phyloP scores from a whole-genome alignment of 2,888 invertebrate genomes.

The Xanthia togata region DNA sequence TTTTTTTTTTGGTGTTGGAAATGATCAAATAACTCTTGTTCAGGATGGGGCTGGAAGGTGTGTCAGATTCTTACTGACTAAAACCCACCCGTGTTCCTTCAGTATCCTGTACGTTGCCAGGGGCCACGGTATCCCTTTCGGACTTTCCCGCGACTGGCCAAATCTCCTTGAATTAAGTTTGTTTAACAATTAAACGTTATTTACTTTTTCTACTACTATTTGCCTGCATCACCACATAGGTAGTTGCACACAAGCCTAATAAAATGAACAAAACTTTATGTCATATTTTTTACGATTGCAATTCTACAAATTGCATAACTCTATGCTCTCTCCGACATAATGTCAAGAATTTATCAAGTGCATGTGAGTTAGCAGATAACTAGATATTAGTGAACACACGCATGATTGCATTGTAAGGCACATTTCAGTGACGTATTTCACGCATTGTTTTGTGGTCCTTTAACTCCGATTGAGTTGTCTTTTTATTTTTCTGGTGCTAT shows the following conservation, averaged over 20 bases:
- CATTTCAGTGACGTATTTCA: background rate
- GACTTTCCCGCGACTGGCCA: too few species aligned
- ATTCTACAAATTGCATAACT: constrained; percentile 49
- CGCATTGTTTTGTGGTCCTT: background rate
- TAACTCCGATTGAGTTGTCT: fast-evolving
- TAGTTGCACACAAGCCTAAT: too few species aligned
- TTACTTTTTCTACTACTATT: background rate
- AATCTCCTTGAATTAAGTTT: background rate
- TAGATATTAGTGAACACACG: constrained; percentile 18
- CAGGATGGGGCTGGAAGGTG: too few species aligned
- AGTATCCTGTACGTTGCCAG: too few species aligned
- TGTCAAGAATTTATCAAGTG: constrained; percentile 70
- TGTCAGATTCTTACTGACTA: too few species aligned
- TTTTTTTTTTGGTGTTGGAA: too few species aligned
- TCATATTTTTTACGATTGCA: background rate
- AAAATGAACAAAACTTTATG: too few species aligned
- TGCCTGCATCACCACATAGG: fast-evolving
- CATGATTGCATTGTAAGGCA: constrained; percentile 2
- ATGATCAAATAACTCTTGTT: too few species aligned
- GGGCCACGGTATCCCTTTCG: too few species aligned
- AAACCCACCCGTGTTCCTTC: too few species aligned
- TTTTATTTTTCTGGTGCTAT: background rate
- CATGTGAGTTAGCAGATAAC: constrained; percentile 44
- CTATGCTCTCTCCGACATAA: constrained; percentile 65
- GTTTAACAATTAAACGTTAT: background rate